A percentile compares a stretch with the other conserved stretches of the same genome.
Evolutionary conservation across 2,113 vertebrate species (phyloP).

Genomic region (Bombycilla garrulus): DNA sequence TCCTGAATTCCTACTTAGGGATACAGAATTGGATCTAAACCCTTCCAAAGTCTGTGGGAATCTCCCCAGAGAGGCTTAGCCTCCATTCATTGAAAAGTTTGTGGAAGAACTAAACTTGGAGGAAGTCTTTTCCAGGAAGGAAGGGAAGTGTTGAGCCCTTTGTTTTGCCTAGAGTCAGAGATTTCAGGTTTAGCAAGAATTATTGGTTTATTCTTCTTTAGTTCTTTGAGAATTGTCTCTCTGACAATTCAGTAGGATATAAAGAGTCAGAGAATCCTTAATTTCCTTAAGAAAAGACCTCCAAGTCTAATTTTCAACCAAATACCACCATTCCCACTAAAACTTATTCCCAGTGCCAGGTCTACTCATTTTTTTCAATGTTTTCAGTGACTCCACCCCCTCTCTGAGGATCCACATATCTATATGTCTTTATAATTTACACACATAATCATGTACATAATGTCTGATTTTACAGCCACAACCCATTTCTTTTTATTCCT

Average conservation of each 20-base stretch:
- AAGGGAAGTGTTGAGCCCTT: neutral
- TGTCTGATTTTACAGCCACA: neutral
- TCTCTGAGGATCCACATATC: neutral
- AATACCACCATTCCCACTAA: neutral
- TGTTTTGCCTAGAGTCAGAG: neutral
- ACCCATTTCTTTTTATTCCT: rapidly evolving
- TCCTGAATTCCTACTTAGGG: neutral
- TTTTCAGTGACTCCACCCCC: neutral
- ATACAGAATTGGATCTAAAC: neutral
- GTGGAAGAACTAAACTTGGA: neutral
- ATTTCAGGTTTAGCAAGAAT: neutral
- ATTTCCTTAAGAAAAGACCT: neutral
- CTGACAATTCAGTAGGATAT: neutral
- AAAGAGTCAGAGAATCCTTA: neutral
- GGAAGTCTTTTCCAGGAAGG: neutral
- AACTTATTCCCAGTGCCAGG: neutral
- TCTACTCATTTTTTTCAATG: neutral
- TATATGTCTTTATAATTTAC: neutral
- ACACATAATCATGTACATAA: neutral
- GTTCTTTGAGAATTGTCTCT: neutral
- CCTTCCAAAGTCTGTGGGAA: neutral
- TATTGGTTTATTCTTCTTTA: neutral
- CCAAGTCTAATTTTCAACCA: neutral
- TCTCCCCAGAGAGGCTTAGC: neutral
- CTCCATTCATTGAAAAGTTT: neutral